Percentiles rank a stretch among this genome's conserved stretches.
phyloP scores from a whole-genome alignment of 2,113 vertebrate genomes.

The Oreocharis arfaki region DNA sequence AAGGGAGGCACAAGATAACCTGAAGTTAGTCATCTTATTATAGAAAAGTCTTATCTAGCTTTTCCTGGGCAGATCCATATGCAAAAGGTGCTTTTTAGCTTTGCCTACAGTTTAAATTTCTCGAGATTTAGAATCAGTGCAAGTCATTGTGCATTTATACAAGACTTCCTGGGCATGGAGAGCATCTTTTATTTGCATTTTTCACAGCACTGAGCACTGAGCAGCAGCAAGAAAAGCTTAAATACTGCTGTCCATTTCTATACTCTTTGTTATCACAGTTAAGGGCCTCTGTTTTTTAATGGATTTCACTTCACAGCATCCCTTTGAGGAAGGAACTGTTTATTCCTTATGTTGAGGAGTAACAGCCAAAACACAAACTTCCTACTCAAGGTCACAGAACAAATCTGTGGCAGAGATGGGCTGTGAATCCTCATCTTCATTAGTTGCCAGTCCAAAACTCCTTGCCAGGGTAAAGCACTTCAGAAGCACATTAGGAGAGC shows the following conservation, averaged over 20 bases:
- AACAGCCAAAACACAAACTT: background rate
- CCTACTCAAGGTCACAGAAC: background rate
- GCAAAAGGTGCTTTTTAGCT: background rate
- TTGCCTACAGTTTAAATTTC: background rate
- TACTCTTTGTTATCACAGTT: background rate
- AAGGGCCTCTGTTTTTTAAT: background rate
- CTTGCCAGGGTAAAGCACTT: background rate
- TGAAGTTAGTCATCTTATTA: background rate
- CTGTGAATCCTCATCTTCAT: background rate
- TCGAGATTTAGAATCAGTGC: background rate
- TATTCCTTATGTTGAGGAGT: background rate
- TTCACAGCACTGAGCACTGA: background rate
- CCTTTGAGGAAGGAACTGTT: background rate
- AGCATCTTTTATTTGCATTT: background rate
- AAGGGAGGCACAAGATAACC: background rate
- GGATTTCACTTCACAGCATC: background rate
- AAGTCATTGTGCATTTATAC: background rate
- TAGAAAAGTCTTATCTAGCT: background rate
- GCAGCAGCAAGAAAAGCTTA: background rate
- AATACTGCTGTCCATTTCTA: background rate
- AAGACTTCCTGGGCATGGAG: background rate
- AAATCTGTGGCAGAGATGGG: background rate
- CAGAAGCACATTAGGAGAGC: background rate
- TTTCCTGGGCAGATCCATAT: background rate
- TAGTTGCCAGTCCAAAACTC: background rate